These are phyloP conservation scores for Drosophila pruinosa DNA, from an alignment of 1,140 invertebrate species.

Conservation along the genomic window DNA sequence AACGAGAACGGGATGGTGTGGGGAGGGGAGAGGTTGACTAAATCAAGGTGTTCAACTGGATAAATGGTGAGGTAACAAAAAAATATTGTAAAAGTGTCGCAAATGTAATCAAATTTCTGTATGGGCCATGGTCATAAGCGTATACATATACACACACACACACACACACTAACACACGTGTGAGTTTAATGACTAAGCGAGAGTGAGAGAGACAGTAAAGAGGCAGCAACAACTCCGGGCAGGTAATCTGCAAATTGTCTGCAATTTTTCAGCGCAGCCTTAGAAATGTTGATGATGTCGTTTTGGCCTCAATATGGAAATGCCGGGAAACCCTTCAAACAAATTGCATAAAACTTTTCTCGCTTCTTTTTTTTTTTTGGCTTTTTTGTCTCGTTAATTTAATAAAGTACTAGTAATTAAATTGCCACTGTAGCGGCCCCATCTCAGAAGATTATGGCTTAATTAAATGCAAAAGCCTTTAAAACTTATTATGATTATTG, in stretches of 20 bases:
- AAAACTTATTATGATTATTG: too few species aligned
- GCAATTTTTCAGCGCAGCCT: constrained; percentile 7
- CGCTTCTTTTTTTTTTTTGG: too few species aligned
- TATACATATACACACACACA: constrained; percentile 1
- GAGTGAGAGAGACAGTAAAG: background rate
- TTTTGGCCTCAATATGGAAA: background rate
- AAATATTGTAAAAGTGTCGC: constrained; percentile 25
- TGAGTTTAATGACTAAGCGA: background rate
- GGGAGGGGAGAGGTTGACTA: constrained; percentile 3
- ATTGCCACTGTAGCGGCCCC: background rate
- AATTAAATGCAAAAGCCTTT: background rate
- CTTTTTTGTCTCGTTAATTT: background rate
- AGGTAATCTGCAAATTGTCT: constrained; percentile 26
- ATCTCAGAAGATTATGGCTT: background rate
- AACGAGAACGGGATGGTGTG: background rate
- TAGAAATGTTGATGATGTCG: background rate
- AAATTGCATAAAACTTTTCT: background rate
- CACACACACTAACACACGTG: background rate
- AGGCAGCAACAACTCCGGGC: background rate
- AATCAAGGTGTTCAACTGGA: constrained; percentile 43
- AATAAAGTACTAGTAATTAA: constrained; percentile 1
- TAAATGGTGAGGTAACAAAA: constrained; percentile 20
- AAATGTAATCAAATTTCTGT: constrained; percentile 36
- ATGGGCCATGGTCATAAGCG: constrained; percentile 26
- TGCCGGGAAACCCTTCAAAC: background rate